These are phyloP conservation scores for Malurus cyaneus DNA, from an alignment of 2,113 vertebrate genomes.

Conservation along the genomic window DNA sequence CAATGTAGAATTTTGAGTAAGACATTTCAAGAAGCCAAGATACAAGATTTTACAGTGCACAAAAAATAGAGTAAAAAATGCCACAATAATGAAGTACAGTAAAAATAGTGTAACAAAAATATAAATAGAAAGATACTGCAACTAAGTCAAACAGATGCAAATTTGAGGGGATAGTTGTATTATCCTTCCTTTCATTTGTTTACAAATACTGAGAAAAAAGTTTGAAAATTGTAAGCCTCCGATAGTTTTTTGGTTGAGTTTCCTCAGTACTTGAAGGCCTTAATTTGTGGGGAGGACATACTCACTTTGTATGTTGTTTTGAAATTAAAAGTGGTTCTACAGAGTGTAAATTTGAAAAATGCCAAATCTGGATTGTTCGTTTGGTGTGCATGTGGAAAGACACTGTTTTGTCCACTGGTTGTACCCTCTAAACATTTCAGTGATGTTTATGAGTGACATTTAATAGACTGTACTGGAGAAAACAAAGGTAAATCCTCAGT, in stretches of 20 bases:
- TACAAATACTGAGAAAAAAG: neutral
- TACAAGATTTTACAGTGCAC: neutral
- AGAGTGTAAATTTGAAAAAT: neutral
- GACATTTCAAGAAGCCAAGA: neutral
- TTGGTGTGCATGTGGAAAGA: neutral
- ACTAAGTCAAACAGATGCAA: neutral
- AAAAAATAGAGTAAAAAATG: neutral
- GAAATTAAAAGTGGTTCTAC: neutral
- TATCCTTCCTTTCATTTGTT: rapidly evolving
- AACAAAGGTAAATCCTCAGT: neutral
- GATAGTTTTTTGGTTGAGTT: neutral
- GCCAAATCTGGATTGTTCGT: neutral
- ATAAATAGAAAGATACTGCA: neutral
- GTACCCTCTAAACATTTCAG: neutral
- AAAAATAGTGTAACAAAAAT: neutral
- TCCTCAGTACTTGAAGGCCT: neutral
- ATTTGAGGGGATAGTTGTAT: neutral
- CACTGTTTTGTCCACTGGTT: neutral
- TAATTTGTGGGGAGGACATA: neutral
- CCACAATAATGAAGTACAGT: neutral
- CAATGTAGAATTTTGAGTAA: neutral
- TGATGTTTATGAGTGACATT: neutral
- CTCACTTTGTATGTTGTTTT: neutral
- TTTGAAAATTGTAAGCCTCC: neutral
- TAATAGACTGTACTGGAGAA: neutral